Conservation (phyloP, 2,113 vertebrate species). For the Aegithalos caudatus region DNA sequence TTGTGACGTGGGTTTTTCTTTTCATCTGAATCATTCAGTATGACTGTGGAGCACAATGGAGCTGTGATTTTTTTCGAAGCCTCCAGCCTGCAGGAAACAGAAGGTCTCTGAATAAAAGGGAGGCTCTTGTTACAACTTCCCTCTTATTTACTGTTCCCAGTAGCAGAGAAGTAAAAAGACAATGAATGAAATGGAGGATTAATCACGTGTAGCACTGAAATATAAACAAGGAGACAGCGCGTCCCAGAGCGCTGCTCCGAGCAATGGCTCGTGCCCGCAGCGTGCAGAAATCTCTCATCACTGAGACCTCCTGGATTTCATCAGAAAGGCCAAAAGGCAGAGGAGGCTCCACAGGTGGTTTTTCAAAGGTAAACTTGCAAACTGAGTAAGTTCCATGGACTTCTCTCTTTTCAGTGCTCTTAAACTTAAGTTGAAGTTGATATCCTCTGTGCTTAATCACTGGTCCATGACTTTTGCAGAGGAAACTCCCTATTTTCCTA, state of each 20-base stretch:
- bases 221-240: not conserved
- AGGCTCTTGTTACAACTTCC: slow-evolving; percentile 62
- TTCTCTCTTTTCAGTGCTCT: not conserved
- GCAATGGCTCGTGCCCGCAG: accelerated
- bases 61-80: slow-evolving; percentile 37
- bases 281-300: not conserved
- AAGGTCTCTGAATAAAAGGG: slow-evolving; percentile 55
- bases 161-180: slow-evolving; percentile 47
- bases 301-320: not conserved
- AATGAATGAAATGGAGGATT: slow-evolving; percentile 46
- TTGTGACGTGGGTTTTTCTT: not conserved
- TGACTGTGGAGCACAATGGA: not conserved
- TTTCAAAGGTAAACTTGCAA: not conserved
- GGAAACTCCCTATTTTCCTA: not conserved
- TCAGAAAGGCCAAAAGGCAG: not conserved
- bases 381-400: not conserved
- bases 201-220: not conserved
- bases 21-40: slow-evolving; percentile 2
- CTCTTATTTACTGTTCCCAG: slow-evolving; percentile 62
- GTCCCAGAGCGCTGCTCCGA: not conserved
- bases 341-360: not conserved
- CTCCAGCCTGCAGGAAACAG: slow-evolving; percentile 54
- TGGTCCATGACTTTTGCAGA: not conserved
- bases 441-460: not conserved
- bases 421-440: not conserved